A percentile compares a stretch with the other conserved stretches of the same genome.
phyloP scores from a whole-genome alignment of 2,113 vertebrate species.

The Xiphophorus maculatus region DNA sequence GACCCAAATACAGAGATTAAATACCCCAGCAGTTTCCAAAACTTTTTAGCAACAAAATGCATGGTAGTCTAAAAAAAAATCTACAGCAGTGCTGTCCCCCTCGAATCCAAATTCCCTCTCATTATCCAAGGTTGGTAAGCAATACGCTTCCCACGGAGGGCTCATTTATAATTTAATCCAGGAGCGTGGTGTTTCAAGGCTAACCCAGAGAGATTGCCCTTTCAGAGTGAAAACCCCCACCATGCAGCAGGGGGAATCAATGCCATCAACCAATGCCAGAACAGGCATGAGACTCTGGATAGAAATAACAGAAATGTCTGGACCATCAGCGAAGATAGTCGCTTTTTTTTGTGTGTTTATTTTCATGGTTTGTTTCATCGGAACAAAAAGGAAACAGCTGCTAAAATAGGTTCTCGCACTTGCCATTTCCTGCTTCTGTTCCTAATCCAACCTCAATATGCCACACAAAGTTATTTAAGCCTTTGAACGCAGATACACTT shows the following conservation, averaged over 20 bases:
- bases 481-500: conserved; percentile 24
- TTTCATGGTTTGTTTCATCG: conserved; percentile 12
- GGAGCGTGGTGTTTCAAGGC: conserved; percentile 70
- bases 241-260: conserved; percentile 72
- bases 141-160: conserved; percentile 66
- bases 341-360: not conserved
- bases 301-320: conserved; percentile 46
- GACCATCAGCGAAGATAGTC: conserved; percentile 25
- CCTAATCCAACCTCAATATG: conserved; percentile 37
- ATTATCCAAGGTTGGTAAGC: conserved; percentile 53
- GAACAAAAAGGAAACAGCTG: conserved; percentile 23
- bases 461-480: conserved; percentile 43
- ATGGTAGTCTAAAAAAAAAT: not conserved
- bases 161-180: conserved; percentile 80
- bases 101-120: conserved; percentile 47
- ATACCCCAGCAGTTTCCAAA: conserved; percentile 47
- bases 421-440: conserved; percentile 18
- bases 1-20: conserved; percentile 63
- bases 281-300: conserved; percentile 46
- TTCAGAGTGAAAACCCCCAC: conserved; percentile 76
- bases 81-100: conserved; percentile 1
- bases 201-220: conserved; percentile 74
- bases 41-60: conserved; percentile 21
- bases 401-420: conserved; percentile 12
- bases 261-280: conserved; percentile 55